Evolutionary conservation across 2,888 invertebrate species (phyloP).

Genomic region (Apocheima hispidaria): DNA sequence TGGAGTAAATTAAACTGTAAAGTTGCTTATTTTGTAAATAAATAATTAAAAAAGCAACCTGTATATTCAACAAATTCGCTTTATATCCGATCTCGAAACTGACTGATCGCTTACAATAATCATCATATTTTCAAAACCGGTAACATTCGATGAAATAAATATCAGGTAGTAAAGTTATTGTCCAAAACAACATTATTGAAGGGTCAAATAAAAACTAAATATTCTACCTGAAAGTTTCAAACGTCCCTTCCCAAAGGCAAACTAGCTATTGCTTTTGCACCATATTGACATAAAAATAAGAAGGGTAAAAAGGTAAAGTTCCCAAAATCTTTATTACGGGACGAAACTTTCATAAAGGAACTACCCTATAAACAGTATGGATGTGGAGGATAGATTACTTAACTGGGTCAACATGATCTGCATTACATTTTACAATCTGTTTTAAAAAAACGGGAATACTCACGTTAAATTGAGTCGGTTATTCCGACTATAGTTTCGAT

Average conservation of each 20-base stretch:
- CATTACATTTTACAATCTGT: too few relatives aligned
- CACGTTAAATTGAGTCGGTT: too few relatives aligned
- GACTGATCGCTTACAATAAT: too few relatives aligned
- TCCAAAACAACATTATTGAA: constrained; percentile 12
- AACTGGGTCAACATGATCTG: background rate
- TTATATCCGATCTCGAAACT: too few relatives aligned
- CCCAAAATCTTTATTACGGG: constrained; percentile 43
- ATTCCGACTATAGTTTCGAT: too few relatives aligned
- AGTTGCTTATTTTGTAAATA: too few relatives aligned
- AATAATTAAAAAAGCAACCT: too few relatives aligned
- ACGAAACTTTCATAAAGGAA: constrained; percentile 35
- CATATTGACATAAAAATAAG: constrained; percentile 48
- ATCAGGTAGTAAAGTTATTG: constrained; percentile 8
- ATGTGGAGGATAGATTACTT: background rate
- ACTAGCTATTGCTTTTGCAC: constrained; percentile 39
- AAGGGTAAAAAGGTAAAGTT: constrained; percentile 44
- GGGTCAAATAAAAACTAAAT: constrained; percentile 23
- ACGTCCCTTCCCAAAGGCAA: constrained; percentile 35
- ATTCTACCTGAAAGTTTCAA: constrained; percentile 20
- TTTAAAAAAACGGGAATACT: too few relatives aligned
- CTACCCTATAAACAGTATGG: constrained; percentile 18
- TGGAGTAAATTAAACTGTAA: too few relatives aligned
- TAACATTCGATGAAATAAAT: background rate
- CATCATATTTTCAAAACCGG: background rate
- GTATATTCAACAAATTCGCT: too few relatives aligned